Percentiles rank a stretch among this genome's conserved stretches.
Conservation (phyloP, 2,113 vertebrate species). For the Ancistrus triradiatus region DNA sequence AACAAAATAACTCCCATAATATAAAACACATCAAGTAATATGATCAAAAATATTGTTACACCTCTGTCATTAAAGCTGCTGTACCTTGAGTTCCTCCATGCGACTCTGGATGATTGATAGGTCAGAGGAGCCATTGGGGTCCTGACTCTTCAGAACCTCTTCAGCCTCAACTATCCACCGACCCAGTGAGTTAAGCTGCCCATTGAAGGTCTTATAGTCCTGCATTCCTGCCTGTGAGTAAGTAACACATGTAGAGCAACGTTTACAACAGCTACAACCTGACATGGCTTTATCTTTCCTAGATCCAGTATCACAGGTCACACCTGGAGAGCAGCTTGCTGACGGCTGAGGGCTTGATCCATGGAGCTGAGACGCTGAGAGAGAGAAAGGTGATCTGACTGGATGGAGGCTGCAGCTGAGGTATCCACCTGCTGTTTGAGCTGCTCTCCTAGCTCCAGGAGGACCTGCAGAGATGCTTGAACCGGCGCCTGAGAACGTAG, state of each 20-base stretch:
- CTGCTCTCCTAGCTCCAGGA: slow-evolving; percentile 84
- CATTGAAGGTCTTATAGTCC: slow-evolving; percentile 85
- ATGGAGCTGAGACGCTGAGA: slow-evolving; percentile 72
- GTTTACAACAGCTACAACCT: not conserved
- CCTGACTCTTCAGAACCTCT: slow-evolving; percentile 74
- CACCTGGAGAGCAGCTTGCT: slow-evolving; percentile 84
- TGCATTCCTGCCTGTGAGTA: slow-evolving; percentile 81
- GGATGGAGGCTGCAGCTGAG: slow-evolving; percentile 81
- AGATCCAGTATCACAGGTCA: not conserved
- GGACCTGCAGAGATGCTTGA: slow-evolving; percentile 79
- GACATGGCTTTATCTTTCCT: not conserved
- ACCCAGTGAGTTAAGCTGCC: slow-evolving; percentile 75
- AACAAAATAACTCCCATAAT: not conserved
- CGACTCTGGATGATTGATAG: slow-evolving; percentile 76
- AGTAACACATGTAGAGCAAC: not conserved
- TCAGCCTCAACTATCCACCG: slow-evolving; percentile 81
- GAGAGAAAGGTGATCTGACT: slow-evolving; percentile 81
- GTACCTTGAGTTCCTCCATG: slow-evolving; percentile 92
- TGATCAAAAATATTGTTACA: too few relatives aligned
- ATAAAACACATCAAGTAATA: too few relatives aligned
- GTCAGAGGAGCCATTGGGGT: slow-evolving; percentile 83
- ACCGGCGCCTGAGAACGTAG: slow-evolving; percentile 69
- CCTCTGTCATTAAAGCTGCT: not conserved
- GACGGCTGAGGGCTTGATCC: slow-evolving; percentile 80
- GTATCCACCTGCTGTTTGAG: slow-evolving; percentile 88